Percentiles rank a stretch among this genome's conserved stretches.
These are phyloP conservation scores for Manacus vitellinus DNA, from an alignment of 2,113 vertebrate species.

Conservation along the genomic window DNA sequence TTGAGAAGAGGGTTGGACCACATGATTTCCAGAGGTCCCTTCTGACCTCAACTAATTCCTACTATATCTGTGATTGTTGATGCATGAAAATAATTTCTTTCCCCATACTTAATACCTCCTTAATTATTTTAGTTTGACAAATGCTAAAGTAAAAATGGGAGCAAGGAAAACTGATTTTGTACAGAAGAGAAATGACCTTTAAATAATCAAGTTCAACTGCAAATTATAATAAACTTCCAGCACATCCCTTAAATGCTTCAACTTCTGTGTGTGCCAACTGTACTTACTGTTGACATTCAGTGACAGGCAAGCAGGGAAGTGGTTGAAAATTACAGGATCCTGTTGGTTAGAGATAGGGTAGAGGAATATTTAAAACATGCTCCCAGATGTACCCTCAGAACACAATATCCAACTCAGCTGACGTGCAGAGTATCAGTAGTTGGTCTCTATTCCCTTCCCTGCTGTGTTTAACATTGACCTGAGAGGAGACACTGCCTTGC, in stretches of 20 bases:
- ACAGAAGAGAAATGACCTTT: background rate
- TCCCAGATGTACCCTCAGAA: accelerated
- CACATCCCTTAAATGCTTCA: background rate
- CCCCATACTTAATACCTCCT: background rate
- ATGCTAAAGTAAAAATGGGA: background rate
- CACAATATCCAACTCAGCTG: background rate
- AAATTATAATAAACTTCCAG: background rate
- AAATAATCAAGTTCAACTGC: background rate
- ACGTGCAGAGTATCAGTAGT: background rate
- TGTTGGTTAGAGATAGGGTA: background rate
- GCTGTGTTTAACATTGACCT: background rate
- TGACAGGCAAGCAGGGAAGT: background rate
- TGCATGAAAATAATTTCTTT: background rate
- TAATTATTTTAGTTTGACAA: background rate
- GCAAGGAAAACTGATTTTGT: background rate
- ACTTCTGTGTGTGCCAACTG: background rate
- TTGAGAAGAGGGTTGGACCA: background rate
- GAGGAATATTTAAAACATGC: background rate
- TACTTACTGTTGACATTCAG: background rate
- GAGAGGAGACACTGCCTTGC: background rate
- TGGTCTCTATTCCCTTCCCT: background rate
- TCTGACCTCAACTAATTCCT: background rate
- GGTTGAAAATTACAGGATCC: background rate
- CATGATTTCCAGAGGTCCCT: background rate
- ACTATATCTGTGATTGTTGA: background rate